Evolutionary conservation across 2,888 invertebrate species (phyloP), one percentile per base, ranked within the genome.

Genomic region (Noctua janthe): DNA sequence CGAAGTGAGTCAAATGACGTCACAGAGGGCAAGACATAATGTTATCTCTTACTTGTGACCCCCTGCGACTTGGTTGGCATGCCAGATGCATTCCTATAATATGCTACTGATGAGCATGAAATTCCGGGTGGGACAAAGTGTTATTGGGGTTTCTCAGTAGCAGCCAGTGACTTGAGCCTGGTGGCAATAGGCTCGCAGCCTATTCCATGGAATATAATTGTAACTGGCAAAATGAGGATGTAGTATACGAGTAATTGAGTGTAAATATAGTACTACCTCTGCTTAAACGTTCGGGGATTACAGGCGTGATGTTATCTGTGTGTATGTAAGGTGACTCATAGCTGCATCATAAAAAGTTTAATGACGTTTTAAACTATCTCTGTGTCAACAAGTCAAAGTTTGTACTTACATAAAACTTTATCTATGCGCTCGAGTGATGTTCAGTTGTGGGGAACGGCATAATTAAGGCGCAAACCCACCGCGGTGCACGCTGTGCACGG

Each of bases 21-120:
- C 35, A 69, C 15, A 73, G 54, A 29, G 59, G 13, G 51, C 43
- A 51, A 70, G 64, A 62, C 67, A n/a, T 39, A 23, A n/a, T 80
- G 29, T 83, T 83, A 82, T 85, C 82, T 69, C 5, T 56, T 62
- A 43, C 69, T 80, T 54, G 39, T 85, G 85, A 85, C 85, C 85
- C 85, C 83, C 85, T 71, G 75, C 83, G 75, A 85, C 85, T 83
- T 51, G 8, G 69, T 80, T 47, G 76, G 54, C 13, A 80, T 77
- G 74, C 8, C 23, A 47, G 43, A 47, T 76, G 35, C 39, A 39
- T 83, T n/a, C 6, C 20, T 80, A 67, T 35, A 35, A 35, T 35
- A 35, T 35, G 35, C 35, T 23, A n/a, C n/a, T 59, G 59, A 4
- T 59, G 5, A 13, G 59, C 13, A 59, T n/a, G 59, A n/a, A 23